Conservation (phyloP, 2,113 vertebrate genomes). For the Sitta europaea region DNA sequence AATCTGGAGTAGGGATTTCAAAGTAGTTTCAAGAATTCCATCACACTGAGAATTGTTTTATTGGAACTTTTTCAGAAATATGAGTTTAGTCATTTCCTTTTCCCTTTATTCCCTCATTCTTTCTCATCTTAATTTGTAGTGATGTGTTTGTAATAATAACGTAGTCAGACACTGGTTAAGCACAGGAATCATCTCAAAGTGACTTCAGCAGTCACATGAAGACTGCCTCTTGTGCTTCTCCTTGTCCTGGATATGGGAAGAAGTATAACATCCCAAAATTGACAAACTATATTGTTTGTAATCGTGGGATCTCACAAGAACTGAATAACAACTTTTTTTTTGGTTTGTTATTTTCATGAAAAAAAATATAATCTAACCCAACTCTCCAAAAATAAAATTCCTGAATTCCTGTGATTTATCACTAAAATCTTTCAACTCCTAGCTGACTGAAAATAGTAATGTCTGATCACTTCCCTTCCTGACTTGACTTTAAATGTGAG, state of each 20-base stretch:
- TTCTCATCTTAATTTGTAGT: conserved; percentile 4
- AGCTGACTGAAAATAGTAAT: not conserved
- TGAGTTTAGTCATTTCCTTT: conserved; percentile 5
- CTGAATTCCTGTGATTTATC: not conserved
- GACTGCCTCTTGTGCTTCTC: not conserved
- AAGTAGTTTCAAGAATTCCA: not conserved
- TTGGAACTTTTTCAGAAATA: not conserved
- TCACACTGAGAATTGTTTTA: not conserved
- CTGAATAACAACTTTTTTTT: not conserved
- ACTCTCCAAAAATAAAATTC: not conserved
- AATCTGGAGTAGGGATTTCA: not conserved
- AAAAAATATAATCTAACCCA: not conserved
- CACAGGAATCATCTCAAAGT: not conserved
- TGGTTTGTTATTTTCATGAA: not conserved
- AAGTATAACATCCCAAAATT: not conserved
- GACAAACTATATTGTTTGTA: not conserved
- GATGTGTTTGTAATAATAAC: not conserved
- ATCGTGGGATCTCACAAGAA: not conserved
- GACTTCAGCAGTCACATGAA: not conserved
- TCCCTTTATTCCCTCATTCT: not conserved
- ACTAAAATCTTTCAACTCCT: not conserved
- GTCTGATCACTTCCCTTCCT: not conserved
- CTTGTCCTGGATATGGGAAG: not conserved
- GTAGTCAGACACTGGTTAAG: not conserved
- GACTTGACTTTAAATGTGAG: not conserved